Evolutionary conservation across 2,888 invertebrate genomes (phyloP), one percentile per base, ranked within the genome.

Genomic region (Octonoba sinensis): DNA sequence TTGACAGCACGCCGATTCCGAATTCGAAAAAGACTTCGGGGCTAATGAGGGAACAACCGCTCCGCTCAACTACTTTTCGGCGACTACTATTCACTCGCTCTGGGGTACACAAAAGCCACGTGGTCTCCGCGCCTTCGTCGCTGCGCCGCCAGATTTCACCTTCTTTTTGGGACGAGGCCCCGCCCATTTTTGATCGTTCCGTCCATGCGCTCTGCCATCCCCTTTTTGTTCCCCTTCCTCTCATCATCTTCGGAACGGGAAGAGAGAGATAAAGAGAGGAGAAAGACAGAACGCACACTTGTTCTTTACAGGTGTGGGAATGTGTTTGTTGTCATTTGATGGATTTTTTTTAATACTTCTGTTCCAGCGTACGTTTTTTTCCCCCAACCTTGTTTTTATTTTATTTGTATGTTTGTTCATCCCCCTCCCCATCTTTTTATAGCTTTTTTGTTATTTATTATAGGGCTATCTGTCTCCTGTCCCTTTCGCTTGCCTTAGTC

Each of bases 81-180:
- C 65, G 65, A 65, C 73, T 73, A 75, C 74, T 74, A 44, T 70
- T 67, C 65, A 56, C n/a, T 36, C 64, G 47, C 56, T 74, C 73
- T 22, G 56, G 54, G 46, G 54, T 77, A 77, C 76, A 77, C 69
- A 69, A 77, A 77, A 77, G 76, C 76, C 76, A 77, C 76, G 76
- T 77, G 76, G 76, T 77, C 60, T 70, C 24, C 49, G 44, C 70
- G 36, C 36, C 36, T 36, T 36, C 36, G 36, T 36, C 36, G 47
- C n/a, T 22, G 22, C 62, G 69, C 46, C 64, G 64, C 51, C 57
- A n/a, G 57, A 54, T 54, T 54, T 54, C 54, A 54, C 54, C 54
- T 54, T 54, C 54, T 54, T 54, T 54, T 20, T 13, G 36, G 36
- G 36, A 36, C 36, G 24, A 62, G 18, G 62, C 69, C 76, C 69